Conservation (phyloP, 1,140 invertebrate genomes). For the Laodelphax striatellus region DNA sequence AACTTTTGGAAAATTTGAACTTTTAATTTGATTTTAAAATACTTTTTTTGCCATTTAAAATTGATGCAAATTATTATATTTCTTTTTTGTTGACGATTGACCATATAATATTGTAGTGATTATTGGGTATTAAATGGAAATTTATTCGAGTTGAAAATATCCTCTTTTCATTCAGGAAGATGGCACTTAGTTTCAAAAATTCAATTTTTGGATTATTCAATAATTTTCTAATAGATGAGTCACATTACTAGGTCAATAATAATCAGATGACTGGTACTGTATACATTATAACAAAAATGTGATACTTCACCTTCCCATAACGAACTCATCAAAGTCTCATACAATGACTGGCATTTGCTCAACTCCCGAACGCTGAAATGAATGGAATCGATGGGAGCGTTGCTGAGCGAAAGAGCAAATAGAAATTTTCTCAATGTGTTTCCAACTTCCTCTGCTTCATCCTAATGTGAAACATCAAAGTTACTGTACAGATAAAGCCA, state of each 20-base stretch:
- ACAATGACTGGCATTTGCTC: conserved; percentile 24
- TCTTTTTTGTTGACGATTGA: no score
- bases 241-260: neutral
- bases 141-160: no score
- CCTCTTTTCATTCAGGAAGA: no score
- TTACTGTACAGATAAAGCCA: neutral
- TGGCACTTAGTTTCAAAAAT: no score
- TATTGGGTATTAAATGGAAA: no score
- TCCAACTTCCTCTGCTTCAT: conserved; percentile 34
- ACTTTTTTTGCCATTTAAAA: no score
- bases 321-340: conserved; percentile 35
- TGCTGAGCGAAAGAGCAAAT: conserved; percentile 38
- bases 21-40: no score
- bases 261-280: neutral
- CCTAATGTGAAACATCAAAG: conserved; percentile 22
- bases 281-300: neutral
- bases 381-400: conserved; percentile 39
- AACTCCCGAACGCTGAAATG: conserved; percentile 32
- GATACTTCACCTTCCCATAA: conserved; percentile 49
- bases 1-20: no score
- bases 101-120: no score
- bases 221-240: neutral
- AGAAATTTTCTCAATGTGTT: conserved; percentile 39
- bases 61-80: no score
- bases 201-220: neutral